phyloP scores from a whole-genome alignment of 2,113 vertebrate species.

The Corythaixoides concolor region DNA sequence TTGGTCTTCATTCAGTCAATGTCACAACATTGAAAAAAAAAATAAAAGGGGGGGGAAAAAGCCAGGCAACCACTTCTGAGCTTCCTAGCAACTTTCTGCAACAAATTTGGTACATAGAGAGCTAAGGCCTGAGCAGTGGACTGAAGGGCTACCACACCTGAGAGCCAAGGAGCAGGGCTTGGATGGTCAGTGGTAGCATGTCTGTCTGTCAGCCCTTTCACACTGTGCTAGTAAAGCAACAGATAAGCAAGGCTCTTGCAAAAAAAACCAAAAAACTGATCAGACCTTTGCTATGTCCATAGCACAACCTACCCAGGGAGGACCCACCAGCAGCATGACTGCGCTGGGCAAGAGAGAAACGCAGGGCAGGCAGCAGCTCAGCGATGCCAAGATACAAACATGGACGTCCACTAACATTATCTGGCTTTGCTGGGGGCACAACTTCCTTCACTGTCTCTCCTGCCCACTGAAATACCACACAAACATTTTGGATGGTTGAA shows the following conservation, averaged over 20 bases:
- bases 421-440: neutral
- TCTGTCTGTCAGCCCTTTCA: neutral
- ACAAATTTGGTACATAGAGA: neutral
- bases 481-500: neutral
- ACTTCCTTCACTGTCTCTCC: neutral
- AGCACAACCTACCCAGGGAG: neutral
- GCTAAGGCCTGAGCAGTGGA: neutral
- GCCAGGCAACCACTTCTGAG: neutral
- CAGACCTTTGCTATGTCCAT: neutral
- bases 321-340: neutral
- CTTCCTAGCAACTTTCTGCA: slow-evolving; percentile 20
- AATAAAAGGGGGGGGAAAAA: neutral
- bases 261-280: neutral
- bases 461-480: neutral
- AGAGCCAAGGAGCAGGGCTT: neutral
- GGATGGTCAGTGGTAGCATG: neutral
- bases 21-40: neutral
- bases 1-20: neutral
- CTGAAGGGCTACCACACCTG: neutral
- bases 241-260: neutral
- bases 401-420: neutral
- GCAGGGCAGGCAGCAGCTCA: neutral
- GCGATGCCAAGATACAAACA: rapidly evolving
- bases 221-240: neutral
- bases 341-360: rapidly evolving